Base-by-base conservation (phyloP, 2,113 vertebrate species). In the Merops nubicus region DNA sequence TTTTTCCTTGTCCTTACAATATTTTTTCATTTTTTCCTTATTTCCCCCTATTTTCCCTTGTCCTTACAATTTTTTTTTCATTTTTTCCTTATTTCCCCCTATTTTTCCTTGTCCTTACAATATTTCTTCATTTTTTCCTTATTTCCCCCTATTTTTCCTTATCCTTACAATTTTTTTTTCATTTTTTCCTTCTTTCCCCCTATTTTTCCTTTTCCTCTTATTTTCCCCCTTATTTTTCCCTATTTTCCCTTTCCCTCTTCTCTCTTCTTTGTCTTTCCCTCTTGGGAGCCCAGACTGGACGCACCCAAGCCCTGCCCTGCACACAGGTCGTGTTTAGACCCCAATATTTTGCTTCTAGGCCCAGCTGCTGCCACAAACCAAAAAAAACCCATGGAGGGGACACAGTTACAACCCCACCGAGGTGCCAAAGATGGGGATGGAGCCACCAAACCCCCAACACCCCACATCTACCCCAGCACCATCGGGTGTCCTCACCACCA, bases 401-500 rank as follows among this genome's bases (percentile, higher is more conserved):
- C 75, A 64, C 1, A 1, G 43, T 70, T 59, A 50, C 48, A 51
- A 34, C 0, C 3, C 21, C 54, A 45, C 33, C 1, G 3, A 70
- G 25, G 21, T 60, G 36, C 79, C 74, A 11, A 69, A 63, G 54
- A 19, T 0, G 2, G 11, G 15, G 6, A 7, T 0, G 36, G 75
- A 28, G 31, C 29, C 36, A 34, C 13, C 1, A 3, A 33, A 10
- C 3, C 59, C 84, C 28, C 31, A 10, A 2, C 2, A 8, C 40
- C 34, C 21, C 75, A 15, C 2, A 0, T 54, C 75, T 9, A 7
- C 12, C 34, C 76, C 38, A 43, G 28, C 9, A 12, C 25, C 67
- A 62, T 28, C 15, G 8, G 31, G 38, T 1, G 2, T 31, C 63
- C 31, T 54, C 18, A 1, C n/a, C 2, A 3, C 26, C 5, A 0